Conservation (phyloP, 2,113 vertebrate genomes). For the Coturnix japonica region DNA sequence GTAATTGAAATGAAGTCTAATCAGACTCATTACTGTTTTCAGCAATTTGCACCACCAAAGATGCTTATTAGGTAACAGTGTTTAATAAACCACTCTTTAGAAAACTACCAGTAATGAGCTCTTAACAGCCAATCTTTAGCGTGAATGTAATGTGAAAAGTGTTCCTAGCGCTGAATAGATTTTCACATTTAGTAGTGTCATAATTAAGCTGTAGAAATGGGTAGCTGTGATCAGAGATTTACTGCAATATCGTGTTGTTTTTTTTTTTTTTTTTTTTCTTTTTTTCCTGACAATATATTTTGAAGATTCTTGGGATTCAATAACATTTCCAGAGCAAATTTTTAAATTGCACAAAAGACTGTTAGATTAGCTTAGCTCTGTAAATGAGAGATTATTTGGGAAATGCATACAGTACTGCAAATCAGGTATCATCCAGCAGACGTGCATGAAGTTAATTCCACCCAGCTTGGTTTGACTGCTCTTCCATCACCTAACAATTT, state of each 20-base stretch:
- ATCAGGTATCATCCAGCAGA: background rate
- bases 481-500: slow-evolving; percentile 49
- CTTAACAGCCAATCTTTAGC: slow-evolving; percentile 97
- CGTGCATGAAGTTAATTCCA: slow-evolving; percentile 23
- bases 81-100: slow-evolving; percentile 99
- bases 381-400: slow-evolving; percentile 48
- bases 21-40: slow-evolving; percentile 99
- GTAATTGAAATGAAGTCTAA: slow-evolving; percentile 99
- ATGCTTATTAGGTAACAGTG: slow-evolving; percentile 99
- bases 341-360: slow-evolving; percentile 47
- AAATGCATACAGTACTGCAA: background rate
- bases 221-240: slow-evolving; percentile 82
- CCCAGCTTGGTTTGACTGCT: slow-evolving; percentile 52
- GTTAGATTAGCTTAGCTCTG: slow-evolving; percentile 10
- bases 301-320: slow-evolving; percentile 53
- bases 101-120: slow-evolving; percentile 99
- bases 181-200: slow-evolving; percentile 96
- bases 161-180: slow-evolving; percentile 89
- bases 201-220: slow-evolving; percentile 93
- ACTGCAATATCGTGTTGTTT: slow-evolving; percentile 71
- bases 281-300: slow-evolving; percentile 44
- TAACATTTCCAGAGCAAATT: slow-evolving; percentile 61
- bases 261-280: background rate
- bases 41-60: slow-evolving; percentile 98
- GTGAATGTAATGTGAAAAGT: slow-evolving; percentile 94